Conservation (phyloP, 1,140 invertebrate species). For the Calosoma granatense region DNA sequence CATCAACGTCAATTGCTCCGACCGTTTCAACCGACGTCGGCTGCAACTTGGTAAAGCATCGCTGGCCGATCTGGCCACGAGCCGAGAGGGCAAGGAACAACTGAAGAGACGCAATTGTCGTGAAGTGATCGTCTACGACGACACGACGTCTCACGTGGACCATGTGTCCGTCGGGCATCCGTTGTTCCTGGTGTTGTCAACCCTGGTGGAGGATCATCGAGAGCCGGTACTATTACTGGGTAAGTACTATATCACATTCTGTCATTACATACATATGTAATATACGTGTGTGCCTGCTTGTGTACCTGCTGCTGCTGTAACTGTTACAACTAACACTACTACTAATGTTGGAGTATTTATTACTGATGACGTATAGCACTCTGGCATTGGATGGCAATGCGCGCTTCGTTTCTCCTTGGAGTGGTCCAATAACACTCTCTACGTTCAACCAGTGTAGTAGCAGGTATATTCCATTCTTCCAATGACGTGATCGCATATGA, state of each 20-base stretch:
- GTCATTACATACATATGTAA: too few species aligned
- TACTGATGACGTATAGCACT: too few species aligned
- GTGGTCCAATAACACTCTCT: too few species aligned
- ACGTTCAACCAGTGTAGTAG: too few species aligned
- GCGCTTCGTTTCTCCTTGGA: too few species aligned
- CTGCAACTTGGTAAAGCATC: conserved; percentile 57
- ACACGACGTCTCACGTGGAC: conserved; percentile 49
- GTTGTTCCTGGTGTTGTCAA: conserved; percentile 53
- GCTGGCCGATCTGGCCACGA: conserved; percentile 55
- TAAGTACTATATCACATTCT: conserved; percentile 45
- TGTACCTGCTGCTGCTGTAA: too few species aligned
- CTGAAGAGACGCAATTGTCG: conserved; percentile 44
- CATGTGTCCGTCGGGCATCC: conserved; percentile 47
- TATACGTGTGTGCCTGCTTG: too few species aligned
- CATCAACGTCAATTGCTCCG: conserved; percentile 66
- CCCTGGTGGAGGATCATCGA: conserved; percentile 58
- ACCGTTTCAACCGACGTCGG: conserved; percentile 58
- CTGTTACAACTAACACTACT: too few species aligned
- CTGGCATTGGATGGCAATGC: too few species aligned
- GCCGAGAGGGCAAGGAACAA: conserved; percentile 51
- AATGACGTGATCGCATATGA: too few species aligned
- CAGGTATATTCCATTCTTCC: too few species aligned
- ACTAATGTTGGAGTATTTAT: too few species aligned
- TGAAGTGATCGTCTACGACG: conserved; percentile 62
- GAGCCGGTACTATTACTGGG: conserved; percentile 59